Base-by-base conservation (phyloP, 2,888 invertebrate species). In the Lordiphosa fenestrarum region DNA sequence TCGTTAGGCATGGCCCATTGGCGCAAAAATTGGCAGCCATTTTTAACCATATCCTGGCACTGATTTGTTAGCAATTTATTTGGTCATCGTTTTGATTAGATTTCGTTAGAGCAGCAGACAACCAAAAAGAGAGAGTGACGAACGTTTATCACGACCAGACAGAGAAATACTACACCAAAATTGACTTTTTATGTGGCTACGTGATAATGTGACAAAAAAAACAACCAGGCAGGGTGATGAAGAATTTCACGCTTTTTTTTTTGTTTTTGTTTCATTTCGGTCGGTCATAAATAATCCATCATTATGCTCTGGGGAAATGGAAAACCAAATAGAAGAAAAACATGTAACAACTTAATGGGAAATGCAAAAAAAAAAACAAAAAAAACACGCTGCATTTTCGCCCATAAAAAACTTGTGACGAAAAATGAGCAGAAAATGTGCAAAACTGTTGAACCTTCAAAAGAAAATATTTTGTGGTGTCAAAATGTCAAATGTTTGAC, bases 161-260 rank as follows among this genome's bases (percentile, higher is more conserved):
- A 35, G 36, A 58, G 73, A 68, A 15, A 44, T 60, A 64, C 76
- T 7, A 7, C 71, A 55, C 46, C 23, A 46, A 82, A 71, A 85
- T 83, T 75, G 85, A 54, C 85, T 85, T 77, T 77, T 77, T 85
- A 77, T 83, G 84, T 66, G 49, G 55, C 71, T 67, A 74, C 85
- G 85, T 77, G 75, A 51, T 77, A 60, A 64, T 61, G 58, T 57
- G 51, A 35, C 55, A 35, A 25, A 61, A 50, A 15, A 15, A 15
- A 15, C 1, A 15, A 53, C 55, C 54, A 51, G 2, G 30, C 30
- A 3, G 30, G 30, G 9, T 7, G 46, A 49, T 71, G 67, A 67
- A 46, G 63, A 67, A 47, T 35, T 47, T n/a, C 36, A 33, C 7
- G 46, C 21, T 40, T 65, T 42, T 53, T 50, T 50, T 41, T 55